phyloP scores from a whole-genome alignment of 2,113 vertebrate genomes.

The Xenotilapia longispinis region DNA sequence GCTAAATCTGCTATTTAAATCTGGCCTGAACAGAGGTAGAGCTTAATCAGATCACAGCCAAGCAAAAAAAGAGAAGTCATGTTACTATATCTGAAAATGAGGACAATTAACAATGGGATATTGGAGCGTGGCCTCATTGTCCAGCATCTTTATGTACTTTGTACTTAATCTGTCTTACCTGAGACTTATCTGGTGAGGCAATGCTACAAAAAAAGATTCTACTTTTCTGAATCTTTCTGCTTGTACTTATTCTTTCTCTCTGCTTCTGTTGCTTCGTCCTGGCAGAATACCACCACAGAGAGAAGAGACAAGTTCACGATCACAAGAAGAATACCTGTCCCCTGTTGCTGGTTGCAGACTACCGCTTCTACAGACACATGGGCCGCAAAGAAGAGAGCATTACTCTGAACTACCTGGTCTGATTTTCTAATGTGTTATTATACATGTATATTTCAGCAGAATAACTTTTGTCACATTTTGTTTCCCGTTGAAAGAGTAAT shows the following conservation, averaged over 20 bases:
- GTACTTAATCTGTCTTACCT: neutral
- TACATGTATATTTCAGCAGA: neutral
- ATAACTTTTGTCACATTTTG: neutral
- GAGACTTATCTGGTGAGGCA: neutral
- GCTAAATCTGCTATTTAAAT: neutral
- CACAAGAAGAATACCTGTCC: conserved; percentile 88
- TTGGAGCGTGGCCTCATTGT: conserved; percentile 34
- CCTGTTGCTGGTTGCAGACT: conserved; percentile 91
- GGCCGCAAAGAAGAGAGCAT: conserved; percentile 92
- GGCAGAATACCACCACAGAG: conserved; percentile 65
- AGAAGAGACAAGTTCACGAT: conserved; percentile 72
- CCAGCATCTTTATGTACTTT: neutral
- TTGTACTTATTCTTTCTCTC: neutral
- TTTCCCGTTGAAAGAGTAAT: neutral
- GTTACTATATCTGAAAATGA: conserved; percentile 38
- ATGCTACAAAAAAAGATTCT: neutral
- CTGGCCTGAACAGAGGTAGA: neutral
- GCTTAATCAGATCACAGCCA: conserved; percentile 16
- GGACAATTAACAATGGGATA: conserved; percentile 24
- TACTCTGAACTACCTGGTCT: conserved; percentile 94
- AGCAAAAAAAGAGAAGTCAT: conserved; percentile 13
- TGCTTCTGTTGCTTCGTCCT: neutral
- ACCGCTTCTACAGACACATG: conserved; percentile 93
- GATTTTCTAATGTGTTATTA: neutral
- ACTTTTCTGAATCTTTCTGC: neutral